Base-by-base conservation (phyloP, 2,113 vertebrate genomes). In the Motacilla tschutschensis region DNA sequence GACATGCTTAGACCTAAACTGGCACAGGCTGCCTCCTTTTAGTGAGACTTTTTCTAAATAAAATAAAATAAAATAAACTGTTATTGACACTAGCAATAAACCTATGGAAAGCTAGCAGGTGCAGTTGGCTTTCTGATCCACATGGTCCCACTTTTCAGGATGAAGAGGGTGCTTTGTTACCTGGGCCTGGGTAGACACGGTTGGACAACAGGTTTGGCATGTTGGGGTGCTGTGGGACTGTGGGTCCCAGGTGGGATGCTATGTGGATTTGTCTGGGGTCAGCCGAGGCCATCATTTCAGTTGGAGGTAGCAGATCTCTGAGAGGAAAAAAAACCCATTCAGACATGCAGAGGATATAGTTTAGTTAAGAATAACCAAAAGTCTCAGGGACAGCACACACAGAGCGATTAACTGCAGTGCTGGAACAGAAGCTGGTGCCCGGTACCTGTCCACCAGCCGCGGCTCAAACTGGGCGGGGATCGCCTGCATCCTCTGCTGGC, bases 211-310 rank as follows among this genome's bases (percentile, higher is more conserved):
- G 63, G 17, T 95, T 97, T 19, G 98, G 89, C 89, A 98, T 65
- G 16, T 93, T 97, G 33, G 97, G 44, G 9, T 98, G 98, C 43
- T 96, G 96, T 11, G 97, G 96, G 36, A 98, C 82, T 3, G 98
- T 82, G 17, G 97, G 94, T 25, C 97, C 98, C 10, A 98, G 96
- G 41, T 98, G 98, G 44, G 98, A 96, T 5, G 97, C 89, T 83
- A 98, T 91, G 46, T 98, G 98, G 59, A 99, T 97, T 89, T 98
- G 98, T 84, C 98, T 97, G 47, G 97, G 96, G 18, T 99, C 98
- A 20, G 97, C 94, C 10, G 98, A 75, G 80, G 93, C 83, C 40
- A 99, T 95, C 94, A 98, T 97, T 85, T 99, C 98, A 41, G 90
- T 31, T 6, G 98, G 96, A 75, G 98, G 96, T 50, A 98, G 94